Base-by-base conservation (phyloP, 2,888 invertebrate genomes). In the Drosophila subsilvestris region DNA sequence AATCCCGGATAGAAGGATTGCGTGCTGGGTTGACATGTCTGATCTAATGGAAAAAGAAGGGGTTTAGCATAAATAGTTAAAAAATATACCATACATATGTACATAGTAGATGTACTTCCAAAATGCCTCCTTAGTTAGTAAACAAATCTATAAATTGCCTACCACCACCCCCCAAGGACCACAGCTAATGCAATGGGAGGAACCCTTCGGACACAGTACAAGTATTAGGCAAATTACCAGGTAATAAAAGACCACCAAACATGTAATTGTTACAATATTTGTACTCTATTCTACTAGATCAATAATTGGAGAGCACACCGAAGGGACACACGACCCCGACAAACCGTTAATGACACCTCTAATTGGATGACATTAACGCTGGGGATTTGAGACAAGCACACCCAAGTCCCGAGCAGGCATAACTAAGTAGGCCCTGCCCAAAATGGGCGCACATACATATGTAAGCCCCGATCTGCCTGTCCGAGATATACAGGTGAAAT, bases 311-410 rank as follows among this genome's bases (percentile, higher is more conserved):
- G 79, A 86, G 81, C 74, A 86, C 87, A 75, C 80, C 50, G 63
- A 67, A 68, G 73, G 69, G 76, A 73, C 76, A 25, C 65, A 44
- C 62, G 51, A 25, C 63, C 50, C 37, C 61, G 59, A 86, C 80
- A 80, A 79, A 74, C 80, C 80, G 86, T 86, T 90, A 90, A 90
- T 89, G 90, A 86, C 90, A 90, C 90, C 90, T 87, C 65, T 79
- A 89, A 90, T 86, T 84, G 81, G 77, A 67, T 79, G 78, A 85
- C 78, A 90, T 89, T 89, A 85, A 77, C 77, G 45, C 56, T 32
- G 18, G 44, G 29, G 44, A 53, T 44, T 48, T 55, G 29, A 43
- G 47, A 14, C 48, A 17, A 49, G 10, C n/a, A 50, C 47, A 57
- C 68, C 71, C 62, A 55, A 59, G 57, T 22, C 45, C 49, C 14